These are phyloP conservation scores for Zophobas atratus DNA, from an alignment of 1,140 invertebrate genomes.

Conservation along the genomic window DNA sequence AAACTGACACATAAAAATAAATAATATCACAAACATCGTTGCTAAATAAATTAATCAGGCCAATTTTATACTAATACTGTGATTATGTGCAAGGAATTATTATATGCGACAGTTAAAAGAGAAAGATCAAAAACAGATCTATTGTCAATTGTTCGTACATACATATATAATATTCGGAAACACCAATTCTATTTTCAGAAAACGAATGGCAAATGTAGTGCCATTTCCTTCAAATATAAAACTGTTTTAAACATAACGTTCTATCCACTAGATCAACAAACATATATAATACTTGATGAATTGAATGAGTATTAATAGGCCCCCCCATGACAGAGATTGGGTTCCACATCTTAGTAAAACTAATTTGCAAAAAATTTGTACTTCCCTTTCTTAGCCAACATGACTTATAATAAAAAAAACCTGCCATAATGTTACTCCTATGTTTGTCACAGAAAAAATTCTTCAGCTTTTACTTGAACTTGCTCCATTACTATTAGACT, in stretches of 20 bases:
- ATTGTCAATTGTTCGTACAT: not conserved
- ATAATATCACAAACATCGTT: constrained; percentile 57
- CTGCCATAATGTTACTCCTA: constrained; percentile 3
- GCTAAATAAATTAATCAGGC: constrained; percentile 44
- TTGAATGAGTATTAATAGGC: constrained; percentile 30
- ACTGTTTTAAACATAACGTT: not conserved
- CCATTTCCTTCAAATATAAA: too few species aligned
- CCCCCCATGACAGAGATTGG: not conserved
- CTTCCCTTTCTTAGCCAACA: constrained; percentile 25
- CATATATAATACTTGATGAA: not conserved
- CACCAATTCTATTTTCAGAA: too few species aligned
- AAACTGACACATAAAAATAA: constrained; percentile 39
- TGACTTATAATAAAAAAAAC: constrained; percentile 32
- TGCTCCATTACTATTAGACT: constrained; percentile 44
- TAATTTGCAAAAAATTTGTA: constrained; percentile 41
- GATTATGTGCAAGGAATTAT: constrained; percentile 1
- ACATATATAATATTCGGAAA: too few species aligned
- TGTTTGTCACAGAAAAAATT: not conserved
- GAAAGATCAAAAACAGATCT: constrained; percentile 4
- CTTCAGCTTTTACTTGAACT: constrained; percentile 49
- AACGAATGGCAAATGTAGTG: too few species aligned
- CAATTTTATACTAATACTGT: constrained; percentile 30
- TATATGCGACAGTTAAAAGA: not conserved
- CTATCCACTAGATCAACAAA: not conserved
- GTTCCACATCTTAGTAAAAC: constrained; percentile 25